A percentile compares a stretch with the other conserved stretches of the same genome.
Evolutionary conservation across 2,797 vertebrate genomes (phyloP).

Genomic region (Bradypodion ventrale): DNA sequence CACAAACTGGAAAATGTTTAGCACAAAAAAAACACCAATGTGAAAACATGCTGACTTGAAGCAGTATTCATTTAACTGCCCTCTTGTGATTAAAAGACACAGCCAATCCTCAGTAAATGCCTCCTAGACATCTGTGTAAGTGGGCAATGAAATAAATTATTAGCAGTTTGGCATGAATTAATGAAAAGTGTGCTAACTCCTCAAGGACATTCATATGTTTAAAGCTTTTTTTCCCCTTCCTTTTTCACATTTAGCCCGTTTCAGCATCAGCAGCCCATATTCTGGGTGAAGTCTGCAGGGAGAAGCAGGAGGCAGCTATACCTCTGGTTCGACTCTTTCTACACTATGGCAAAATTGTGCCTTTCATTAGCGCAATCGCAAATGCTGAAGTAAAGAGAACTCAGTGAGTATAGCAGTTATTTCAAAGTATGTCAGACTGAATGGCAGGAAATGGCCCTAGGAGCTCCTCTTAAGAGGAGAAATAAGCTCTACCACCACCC

Average conservation of each 20-base stretch:
- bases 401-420: constrained; percentile 83
- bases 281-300: constrained; percentile 95
- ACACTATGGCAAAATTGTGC: constrained; percentile 94
- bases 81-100: constrained; percentile 42
- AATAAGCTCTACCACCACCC: neutral
- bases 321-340: constrained; percentile 95
- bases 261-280: constrained; percentile 92
- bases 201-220: constrained; percentile 18
- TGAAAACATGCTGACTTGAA: neutral
- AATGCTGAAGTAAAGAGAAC: constrained; percentile 96
- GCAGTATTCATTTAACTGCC: constrained; percentile 58
- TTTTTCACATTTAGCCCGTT: constrained; percentile 83
- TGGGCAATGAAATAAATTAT: neutral
- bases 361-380: constrained; percentile 96
- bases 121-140: neutral
- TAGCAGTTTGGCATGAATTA: constrained; percentile 13
- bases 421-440: neutral
- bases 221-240: constrained; percentile 20
- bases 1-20: neutral
- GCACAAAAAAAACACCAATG: constrained; percentile 38
- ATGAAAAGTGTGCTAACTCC: neutral
- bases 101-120: neutral
- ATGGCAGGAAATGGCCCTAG: neutral
- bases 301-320: constrained; percentile 97
- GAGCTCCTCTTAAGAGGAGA: neutral